Base-by-base conservation (phyloP, 2,888 invertebrate genomes). In the Leptinotarsa juncta region DNA sequence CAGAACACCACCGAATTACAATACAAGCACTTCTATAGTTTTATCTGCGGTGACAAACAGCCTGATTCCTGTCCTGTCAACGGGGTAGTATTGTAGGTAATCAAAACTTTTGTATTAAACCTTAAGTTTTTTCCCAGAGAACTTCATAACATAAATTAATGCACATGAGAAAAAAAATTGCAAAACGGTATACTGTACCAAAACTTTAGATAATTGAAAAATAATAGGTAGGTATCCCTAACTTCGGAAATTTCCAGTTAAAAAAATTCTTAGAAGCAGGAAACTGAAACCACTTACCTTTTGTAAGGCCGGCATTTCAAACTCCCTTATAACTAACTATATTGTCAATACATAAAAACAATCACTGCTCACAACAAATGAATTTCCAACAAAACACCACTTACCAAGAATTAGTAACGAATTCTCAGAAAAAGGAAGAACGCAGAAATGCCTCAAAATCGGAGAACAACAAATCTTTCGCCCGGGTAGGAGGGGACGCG, bases 301-400 rank as follows among this genome's bases (percentile, higher is more conserved):
- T 68, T 81, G 78, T 53, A 81, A 77, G 69, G 78, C 78, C 70
- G 79, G 79, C 81, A 81, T 81, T 55, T 20, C 62, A n/a, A 66
- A 72, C 23, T 48, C 20, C 23, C 65, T 65, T 75, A n/a, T 23
- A 60, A 42, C 42, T 7, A 57, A 66, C 20, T 60, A 70, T 50
- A 55, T 32, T 69, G 72, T 74, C 75, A 74, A 73, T 78, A 73
- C 48, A 68, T 76, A 65, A 75, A 77, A 77, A 70, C 60, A 65
- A 26, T 65, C 60, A 71, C 72, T 51, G 65, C 49, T 55, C 69
- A 66, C 65, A 70, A 65, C 60, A 68, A 75, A 67, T 20, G 67
- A 71, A 74, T 66, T 75, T 53, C 32, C 55, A 65, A 76, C 74
- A 79, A 70, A 53, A 77, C 76, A 74, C 65, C 60, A 75, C 51